Conservation (phyloP, 2,797 vertebrate genomes). For the Setipinna tenuifilis region DNA sequence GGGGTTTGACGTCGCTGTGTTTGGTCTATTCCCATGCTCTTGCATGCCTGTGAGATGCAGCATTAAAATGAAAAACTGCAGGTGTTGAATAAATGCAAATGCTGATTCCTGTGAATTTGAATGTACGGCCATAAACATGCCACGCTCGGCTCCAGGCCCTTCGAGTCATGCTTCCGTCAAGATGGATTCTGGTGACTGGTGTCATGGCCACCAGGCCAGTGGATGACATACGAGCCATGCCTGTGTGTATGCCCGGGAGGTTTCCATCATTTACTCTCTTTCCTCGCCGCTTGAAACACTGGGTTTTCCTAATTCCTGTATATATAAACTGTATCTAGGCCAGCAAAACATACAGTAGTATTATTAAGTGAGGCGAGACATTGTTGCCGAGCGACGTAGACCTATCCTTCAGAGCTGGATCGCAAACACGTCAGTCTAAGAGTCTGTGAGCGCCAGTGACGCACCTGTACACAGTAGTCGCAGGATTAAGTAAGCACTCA, state of each 20-base stretch:
- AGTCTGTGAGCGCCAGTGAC: neutral
- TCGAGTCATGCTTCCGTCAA: neutral
- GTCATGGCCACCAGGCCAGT: neutral
- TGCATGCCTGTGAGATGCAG: neutral
- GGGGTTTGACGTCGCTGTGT: neutral
- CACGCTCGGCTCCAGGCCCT: neutral
- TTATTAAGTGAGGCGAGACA: slow-evolving; percentile 13
- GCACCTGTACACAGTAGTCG: slow-evolving; percentile 14
- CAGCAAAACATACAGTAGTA: slow-evolving; percentile 21
- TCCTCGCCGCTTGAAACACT: neutral
- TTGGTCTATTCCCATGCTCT: neutral
- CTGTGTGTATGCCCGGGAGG: neutral
- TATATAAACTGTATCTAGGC: slow-evolving; percentile 1
- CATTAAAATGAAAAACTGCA: neutral
- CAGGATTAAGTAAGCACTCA: neutral
- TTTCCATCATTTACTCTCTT: neutral
- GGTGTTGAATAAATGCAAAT: neutral
- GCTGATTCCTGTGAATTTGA: neutral
- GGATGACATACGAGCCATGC: neutral
- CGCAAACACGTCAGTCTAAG: slow-evolving; percentile 1
- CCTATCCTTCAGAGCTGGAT: neutral
- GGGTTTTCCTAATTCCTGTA: slow-evolving; percentile 13
- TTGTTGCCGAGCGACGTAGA: neutral
- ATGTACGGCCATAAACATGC: neutral
- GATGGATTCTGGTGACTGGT: neutral